Evolutionary conservation across 1,140 invertebrate genomes (phyloP), one percentile per base, ranked within the genome.

Genomic region (Meloidogyne floridensis): DNA sequence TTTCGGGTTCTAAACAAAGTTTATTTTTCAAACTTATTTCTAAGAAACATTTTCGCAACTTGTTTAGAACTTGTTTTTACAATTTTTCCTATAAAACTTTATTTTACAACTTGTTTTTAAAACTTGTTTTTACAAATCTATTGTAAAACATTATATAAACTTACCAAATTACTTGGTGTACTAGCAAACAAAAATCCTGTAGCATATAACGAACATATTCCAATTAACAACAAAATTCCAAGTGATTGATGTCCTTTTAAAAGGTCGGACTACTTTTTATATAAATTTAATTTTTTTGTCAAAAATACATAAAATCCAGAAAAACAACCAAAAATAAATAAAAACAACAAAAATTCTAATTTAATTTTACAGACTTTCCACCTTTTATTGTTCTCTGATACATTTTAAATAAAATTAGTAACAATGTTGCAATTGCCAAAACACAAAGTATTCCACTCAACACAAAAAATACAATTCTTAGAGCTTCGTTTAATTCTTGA

Each of bases 321-420:
- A 20, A 20, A 20, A 20, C 20, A 20, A 20, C 20, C 20, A 20
- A 20, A 20, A 20, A 20, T 20, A 20, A 20, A 20, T 20, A 20
- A 20, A 20, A 20, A 20, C 20, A 20, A 20, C 20, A 20, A 20
- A 20, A 20, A 20, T 20, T 20, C 20, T 20, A 20, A 20, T 20
- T 20, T 20, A 20, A 20, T 20, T 20, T 20, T 20, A 20, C 20
- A 20, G 20, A 20, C 20, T 20, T 20, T 20, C 20, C 20, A 20
- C 32, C 32, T 32, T 32, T 89, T 8, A 92, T 82, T 2, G 91
- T 90, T 15, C 91, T 89, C 75, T 91, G 91, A 81, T 92, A 92
- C 42, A 91, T 88, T 81, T 91, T 91, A 7, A 91, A 84, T 8
- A 91, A 81, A 56, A 92, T 90, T 76, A 92, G 91, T 13, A 92